Conservation (phyloP, 2,888 invertebrate species). For the Pomacea canaliculata region DNA sequence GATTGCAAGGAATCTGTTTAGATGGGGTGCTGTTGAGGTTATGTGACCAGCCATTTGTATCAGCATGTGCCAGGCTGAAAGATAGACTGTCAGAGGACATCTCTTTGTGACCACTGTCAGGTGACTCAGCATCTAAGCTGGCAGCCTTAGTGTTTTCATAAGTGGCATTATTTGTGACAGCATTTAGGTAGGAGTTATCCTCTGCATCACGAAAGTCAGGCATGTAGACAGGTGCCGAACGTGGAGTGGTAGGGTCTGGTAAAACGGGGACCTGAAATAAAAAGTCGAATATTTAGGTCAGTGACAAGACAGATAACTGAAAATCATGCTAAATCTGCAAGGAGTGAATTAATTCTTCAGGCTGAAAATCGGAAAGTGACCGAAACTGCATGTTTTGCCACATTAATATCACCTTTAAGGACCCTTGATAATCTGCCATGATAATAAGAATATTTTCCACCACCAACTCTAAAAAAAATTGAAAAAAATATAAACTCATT, state of each 20-base stretch:
- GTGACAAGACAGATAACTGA: too few relatives aligned
- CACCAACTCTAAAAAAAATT: too few relatives aligned
- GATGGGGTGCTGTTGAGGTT: slow-evolving; percentile 41
- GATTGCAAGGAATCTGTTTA: slow-evolving; percentile 43
- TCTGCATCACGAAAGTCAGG: slow-evolving; percentile 44
- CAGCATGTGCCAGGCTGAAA: slow-evolving; percentile 41
- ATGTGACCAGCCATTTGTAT: slow-evolving; percentile 51
- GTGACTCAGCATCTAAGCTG: slow-evolving; percentile 62
- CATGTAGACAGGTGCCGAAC: slow-evolving; percentile 57
- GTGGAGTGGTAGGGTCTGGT: slow-evolving; percentile 63
- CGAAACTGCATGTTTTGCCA: too few relatives aligned
- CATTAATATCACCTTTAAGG: too few relatives aligned
- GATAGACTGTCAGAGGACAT: slow-evolving; percentile 66
- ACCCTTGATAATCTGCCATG: too few relatives aligned
- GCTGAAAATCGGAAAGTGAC: too few relatives aligned
- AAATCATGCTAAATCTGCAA: too few relatives aligned
- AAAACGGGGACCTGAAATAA: slow-evolving; percentile 49
- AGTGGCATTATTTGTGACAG: slow-evolving; percentile 38
- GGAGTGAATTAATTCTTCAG: too few relatives aligned
- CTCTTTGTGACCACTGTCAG: slow-evolving; percentile 68
- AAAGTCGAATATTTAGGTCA: too few relatives aligned
- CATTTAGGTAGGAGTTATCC: slow-evolving; percentile 38
- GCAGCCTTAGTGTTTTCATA: slow-evolving; percentile 55
- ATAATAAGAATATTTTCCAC: too few relatives aligned
- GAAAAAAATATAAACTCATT: too few relatives aligned